Conservation (phyloP, 1,140 invertebrate genomes). For the Drosophila mauritiana region DNA sequence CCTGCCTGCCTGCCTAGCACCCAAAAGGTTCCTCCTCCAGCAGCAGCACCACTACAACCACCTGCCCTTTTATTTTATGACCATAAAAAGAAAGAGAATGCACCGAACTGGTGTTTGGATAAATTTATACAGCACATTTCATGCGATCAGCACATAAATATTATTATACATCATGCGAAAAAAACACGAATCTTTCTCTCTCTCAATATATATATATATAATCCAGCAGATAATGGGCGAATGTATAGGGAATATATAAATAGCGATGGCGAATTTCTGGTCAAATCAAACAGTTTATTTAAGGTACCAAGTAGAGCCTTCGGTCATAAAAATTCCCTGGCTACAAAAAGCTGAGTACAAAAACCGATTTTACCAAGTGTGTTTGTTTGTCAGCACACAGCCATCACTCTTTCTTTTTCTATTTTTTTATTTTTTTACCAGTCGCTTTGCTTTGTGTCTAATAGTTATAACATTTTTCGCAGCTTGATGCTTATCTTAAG, state of each 20-base stretch:
- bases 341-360: background rate
- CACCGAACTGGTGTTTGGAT: slow-evolving; percentile 64
- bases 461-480: slow-evolving; percentile 26
- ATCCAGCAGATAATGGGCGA: background rate
- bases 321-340: slow-evolving; percentile 6
- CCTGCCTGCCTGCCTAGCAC: too few species aligned
- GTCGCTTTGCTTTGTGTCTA: slow-evolving; percentile 12
- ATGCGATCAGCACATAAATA: slow-evolving; percentile 81
- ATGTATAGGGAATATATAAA: slow-evolving; percentile 3
- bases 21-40: too few species aligned
- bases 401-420: background rate
- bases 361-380: background rate
- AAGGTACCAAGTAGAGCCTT: slow-evolving; percentile 16
- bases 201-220: slow-evolving; percentile 9
- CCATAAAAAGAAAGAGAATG: slow-evolving; percentile 47
- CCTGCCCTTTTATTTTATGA: slow-evolving; percentile 19
- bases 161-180: slow-evolving; percentile 65
- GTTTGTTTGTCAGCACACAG: background rate
- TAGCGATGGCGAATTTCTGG: slow-evolving; percentile 1
- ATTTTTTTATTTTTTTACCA: background rate
- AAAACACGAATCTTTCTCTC: background rate
- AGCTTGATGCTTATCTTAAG: slow-evolving; percentile 31
- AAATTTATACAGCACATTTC: slow-evolving; percentile 79
- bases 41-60: slow-evolving; percentile 3
- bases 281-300: slow-evolving; percentile 36